Conservation (phyloP, 2,797 vertebrate species). For the Falco columbarius region DNA sequence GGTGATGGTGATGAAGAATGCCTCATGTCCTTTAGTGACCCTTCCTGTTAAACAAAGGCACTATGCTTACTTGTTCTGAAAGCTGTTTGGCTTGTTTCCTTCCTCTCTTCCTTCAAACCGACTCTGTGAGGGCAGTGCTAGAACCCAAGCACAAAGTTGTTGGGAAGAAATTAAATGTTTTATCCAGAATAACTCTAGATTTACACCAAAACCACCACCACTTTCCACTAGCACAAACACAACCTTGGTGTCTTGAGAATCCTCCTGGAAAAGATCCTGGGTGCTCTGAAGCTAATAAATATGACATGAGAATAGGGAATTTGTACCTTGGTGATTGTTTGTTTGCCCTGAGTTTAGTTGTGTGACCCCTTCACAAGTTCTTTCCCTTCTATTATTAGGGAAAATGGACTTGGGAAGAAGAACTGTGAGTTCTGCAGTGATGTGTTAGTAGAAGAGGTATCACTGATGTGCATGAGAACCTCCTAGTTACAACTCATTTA, state of each 20-base stretch:
- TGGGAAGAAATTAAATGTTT: not conserved
- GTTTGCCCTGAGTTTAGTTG: not conserved
- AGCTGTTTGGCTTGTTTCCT: not conserved
- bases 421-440: not conserved
- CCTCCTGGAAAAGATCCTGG: not conserved
- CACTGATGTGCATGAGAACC: constrained; percentile 8
- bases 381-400: not conserved
- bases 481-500: constrained; percentile 16
- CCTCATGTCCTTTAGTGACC: not conserved
- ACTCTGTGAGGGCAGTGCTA: not conserved
- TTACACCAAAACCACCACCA: not conserved
- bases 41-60: not conserved
- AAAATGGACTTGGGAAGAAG: not conserved
- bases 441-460: not conserved
- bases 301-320: not conserved
- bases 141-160: not conserved
- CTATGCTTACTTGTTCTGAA: not conserved
- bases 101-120: not conserved
- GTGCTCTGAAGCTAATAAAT: not conserved
- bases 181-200: not conserved
- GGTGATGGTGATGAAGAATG: not conserved
- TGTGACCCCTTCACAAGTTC: not conserved
- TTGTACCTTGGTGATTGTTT: not conserved
- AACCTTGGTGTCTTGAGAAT: not conserved
- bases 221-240: not conserved